Conservation (phyloP, 2,113 vertebrate genomes). For the Stegostoma tigrinum region DNA sequence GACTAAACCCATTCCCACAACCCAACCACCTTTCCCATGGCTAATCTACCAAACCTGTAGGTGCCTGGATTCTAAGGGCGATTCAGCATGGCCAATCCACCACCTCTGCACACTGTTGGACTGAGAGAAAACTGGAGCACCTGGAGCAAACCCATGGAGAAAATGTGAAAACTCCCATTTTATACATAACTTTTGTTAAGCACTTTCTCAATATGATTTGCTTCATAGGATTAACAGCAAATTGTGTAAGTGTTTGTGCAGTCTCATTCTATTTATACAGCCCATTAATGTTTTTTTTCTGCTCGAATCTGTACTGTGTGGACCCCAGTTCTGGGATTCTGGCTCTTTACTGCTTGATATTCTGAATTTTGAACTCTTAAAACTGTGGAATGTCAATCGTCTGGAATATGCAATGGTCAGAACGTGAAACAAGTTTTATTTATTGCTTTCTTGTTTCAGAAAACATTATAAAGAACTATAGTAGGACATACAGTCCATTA, state of each 20-base stretch:
- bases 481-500: conserved; percentile 74
- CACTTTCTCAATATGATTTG: background rate
- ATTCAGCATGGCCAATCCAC: too few relatives aligned
- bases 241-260: background rate
- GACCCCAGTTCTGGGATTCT: background rate
- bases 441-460: conserved; percentile 55
- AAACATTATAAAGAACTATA: conserved; percentile 90
- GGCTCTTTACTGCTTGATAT: background rate
- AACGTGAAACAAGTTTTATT: background rate
- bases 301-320: background rate
- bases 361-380: background rate
- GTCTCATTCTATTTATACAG: background rate
- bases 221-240: background rate
- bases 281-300: background rate
- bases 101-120: too few relatives aligned
- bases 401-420: background rate
- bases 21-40: too few relatives aligned
- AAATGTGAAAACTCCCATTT: background rate
- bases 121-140: too few relatives aligned
- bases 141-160: too few relatives aligned
- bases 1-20: too few relatives aligned
- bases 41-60: too few relatives aligned
- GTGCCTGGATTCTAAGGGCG: too few relatives aligned
- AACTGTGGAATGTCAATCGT: background rate
- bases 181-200: background rate